These are phyloP conservation scores for Oscheius sp. DNA, from an alignment of 2,888 invertebrate genomes.

Conservation along the genomic window DNA sequence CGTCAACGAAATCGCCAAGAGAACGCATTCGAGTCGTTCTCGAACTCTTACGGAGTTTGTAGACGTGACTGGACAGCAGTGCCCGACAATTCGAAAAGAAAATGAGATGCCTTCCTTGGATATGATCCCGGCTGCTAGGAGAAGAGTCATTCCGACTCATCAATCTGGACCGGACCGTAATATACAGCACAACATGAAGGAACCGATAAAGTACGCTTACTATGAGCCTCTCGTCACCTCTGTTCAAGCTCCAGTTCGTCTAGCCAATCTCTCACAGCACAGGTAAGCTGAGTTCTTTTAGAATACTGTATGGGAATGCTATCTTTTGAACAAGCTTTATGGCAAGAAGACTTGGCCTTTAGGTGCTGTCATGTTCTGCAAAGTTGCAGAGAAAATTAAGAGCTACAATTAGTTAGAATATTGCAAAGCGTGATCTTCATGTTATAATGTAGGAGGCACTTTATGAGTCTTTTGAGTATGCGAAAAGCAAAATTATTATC, in stretches of 20 bases:
- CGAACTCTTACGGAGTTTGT: constrained; percentile 35
- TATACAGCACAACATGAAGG: constrained; percentile 18
- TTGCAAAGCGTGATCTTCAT: too few relatives aligned
- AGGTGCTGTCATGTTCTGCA: too few relatives aligned
- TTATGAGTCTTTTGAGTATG: too few relatives aligned
- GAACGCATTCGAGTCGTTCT: constrained; percentile 26
- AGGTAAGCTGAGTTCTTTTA: neutral
- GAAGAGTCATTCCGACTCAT: constrained; percentile 24
- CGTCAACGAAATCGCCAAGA: constrained; percentile 31
- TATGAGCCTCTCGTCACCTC: constrained; percentile 18
- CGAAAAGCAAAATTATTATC: neutral
- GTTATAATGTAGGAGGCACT: too few relatives aligned
- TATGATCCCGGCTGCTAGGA: constrained; percentile 28
- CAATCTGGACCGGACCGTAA: neutral
- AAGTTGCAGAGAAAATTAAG: too few relatives aligned
- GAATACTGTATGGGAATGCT: too few relatives aligned
- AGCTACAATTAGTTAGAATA: too few relatives aligned
- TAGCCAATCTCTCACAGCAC: constrained; percentile 17
- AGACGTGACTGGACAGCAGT: constrained; percentile 18
- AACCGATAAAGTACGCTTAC: constrained; percentile 20
- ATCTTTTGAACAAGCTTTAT: too few relatives aligned
- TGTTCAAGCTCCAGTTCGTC: constrained; percentile 1
- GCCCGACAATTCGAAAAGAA: constrained; percentile 20
- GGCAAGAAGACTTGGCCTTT: too few relatives aligned
- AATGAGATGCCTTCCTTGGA: constrained; percentile 19